Evolutionary conservation across 2,888 invertebrate genomes (phyloP).

Genomic region (Drosophila macrospina): DNA sequence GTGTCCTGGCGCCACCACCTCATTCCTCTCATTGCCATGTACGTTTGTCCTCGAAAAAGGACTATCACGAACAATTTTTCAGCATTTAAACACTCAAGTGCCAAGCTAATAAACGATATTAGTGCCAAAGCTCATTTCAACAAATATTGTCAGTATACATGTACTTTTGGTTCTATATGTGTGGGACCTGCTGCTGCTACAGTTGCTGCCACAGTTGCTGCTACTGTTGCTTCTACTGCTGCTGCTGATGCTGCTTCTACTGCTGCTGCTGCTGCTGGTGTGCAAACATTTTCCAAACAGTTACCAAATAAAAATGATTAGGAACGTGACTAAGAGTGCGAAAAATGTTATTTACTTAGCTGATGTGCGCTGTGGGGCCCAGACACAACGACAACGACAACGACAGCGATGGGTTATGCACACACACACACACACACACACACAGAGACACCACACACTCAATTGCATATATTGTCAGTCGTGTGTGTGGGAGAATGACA

Average conservation of each 20-base stretch:
- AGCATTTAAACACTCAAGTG: slow-evolving; percentile 77
- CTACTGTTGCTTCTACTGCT: slow-evolving; percentile 16
- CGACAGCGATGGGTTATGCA: slow-evolving; percentile 46
- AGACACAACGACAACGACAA: slow-evolving; percentile 51
- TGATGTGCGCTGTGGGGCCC: slow-evolving; percentile 70
- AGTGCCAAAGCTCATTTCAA: slow-evolving; percentile 73
- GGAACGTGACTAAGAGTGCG: slow-evolving; percentile 84
- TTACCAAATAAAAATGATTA: slow-evolving; percentile 83
- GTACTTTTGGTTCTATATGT: slow-evolving; percentile 20
- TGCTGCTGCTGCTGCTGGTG: slow-evolving; percentile 48
- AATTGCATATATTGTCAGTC: slow-evolving; percentile 17
- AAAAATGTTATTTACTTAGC: slow-evolving; percentile 78
- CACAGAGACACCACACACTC: slow-evolving; percentile 21
- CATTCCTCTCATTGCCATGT: slow-evolving; percentile 2
- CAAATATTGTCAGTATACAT: slow-evolving; percentile 56
- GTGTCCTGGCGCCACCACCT: background rate
- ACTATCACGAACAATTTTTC: slow-evolving; percentile 75
- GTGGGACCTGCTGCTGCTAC: slow-evolving; percentile 9
- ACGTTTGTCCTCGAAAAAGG: slow-evolving; percentile 47
- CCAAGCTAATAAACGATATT: slow-evolving; percentile 77
- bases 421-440: slow-evolving; percentile 33
- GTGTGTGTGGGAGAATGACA: slow-evolving; percentile 44
- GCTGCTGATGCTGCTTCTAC: slow-evolving; percentile 15
- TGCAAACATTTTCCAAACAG: slow-evolving; percentile 79
- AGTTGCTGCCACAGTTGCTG: slow-evolving; percentile 18